Conservation (phyloP, 2,888 invertebrate species). For the Barypeithes pellucidus region DNA sequence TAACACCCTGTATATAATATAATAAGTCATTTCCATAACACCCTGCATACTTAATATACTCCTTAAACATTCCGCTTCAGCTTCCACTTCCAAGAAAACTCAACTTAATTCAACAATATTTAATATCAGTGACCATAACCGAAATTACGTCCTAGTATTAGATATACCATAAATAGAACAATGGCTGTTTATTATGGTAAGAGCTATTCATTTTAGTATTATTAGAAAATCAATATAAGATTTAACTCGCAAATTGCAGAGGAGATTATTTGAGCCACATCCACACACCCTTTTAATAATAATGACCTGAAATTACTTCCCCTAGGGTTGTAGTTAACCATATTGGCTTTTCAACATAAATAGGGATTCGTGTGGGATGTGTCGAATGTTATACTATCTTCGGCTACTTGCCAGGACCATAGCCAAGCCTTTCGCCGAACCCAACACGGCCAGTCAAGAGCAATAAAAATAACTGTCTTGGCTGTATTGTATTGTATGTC, state of each 20-base stretch:
- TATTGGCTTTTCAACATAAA: constrained; percentile 5
- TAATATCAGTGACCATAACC: background rate
- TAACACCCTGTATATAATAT: too few relatives aligned
- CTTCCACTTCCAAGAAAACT: too few relatives aligned
- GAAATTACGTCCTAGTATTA: background rate
- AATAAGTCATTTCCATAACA: too few relatives aligned
- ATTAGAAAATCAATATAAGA: constrained; percentile 50
- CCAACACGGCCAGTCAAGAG: too few relatives aligned
- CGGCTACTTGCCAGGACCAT: background rate
- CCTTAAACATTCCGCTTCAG: too few relatives aligned
- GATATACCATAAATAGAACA: constrained; percentile 22
- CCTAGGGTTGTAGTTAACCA: constrained; percentile 16
- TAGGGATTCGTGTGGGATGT: background rate
- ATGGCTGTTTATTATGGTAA: constrained; percentile 24
- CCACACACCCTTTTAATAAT: constrained; percentile 32
- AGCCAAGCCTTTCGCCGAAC: too few relatives aligned
- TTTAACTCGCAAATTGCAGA: constrained; percentile 47
- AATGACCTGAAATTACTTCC: constrained; percentile 29
- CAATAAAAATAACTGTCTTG: too few relatives aligned
- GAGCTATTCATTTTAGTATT: constrained; percentile 38
- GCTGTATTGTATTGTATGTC: too few relatives aligned
- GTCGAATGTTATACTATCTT: constrained; percentile 1
- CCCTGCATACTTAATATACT: too few relatives aligned
- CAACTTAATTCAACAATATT: background rate
- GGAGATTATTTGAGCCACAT: constrained; percentile 39